phyloP scores from a whole-genome alignment of 2,888 invertebrate species.

The Andrena flavipes region DNA sequence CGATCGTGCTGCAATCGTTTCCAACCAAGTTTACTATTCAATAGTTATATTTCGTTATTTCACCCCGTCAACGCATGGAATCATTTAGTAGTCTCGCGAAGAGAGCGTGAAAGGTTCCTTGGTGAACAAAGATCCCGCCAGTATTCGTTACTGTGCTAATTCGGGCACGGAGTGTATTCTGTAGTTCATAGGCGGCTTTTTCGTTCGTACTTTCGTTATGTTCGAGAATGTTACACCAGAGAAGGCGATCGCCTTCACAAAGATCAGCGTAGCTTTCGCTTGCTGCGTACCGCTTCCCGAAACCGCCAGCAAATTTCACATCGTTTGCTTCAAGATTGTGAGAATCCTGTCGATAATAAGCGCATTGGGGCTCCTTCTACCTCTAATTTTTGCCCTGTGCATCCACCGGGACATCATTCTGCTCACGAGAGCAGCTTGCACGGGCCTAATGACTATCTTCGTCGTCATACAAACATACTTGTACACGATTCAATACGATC shows the following conservation, averaged over 20 bases:
- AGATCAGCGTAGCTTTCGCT: constrained; percentile 40
- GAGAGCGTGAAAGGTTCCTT: too few relatives aligned
- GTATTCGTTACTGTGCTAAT: too few relatives aligned
- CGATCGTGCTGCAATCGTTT: too few relatives aligned
- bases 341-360: constrained; percentile 27
- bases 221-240: constrained; percentile 24
- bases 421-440: constrained; percentile 31
- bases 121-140: too few relatives aligned
- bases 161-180: too few relatives aligned
- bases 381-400: constrained; percentile 39
- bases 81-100: too few relatives aligned
- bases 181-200: too few relatives aligned
- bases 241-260: constrained; percentile 47
- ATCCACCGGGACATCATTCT: not conserved
- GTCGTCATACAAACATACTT: constrained; percentile 21
- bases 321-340: not conserved
- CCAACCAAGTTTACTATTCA: too few relatives aligned
- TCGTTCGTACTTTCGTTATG: not conserved
- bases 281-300: constrained; percentile 59
- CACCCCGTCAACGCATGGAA: too few relatives aligned
- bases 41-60: too few relatives aligned
- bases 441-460: constrained; percentile 20
- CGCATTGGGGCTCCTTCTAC: constrained; percentile 13
- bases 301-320: constrained; percentile 8
- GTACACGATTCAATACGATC: constrained; percentile 26